Base-by-base conservation (phyloP, 2,113 vertebrate genomes). In the Gymnogyps californianus region DNA sequence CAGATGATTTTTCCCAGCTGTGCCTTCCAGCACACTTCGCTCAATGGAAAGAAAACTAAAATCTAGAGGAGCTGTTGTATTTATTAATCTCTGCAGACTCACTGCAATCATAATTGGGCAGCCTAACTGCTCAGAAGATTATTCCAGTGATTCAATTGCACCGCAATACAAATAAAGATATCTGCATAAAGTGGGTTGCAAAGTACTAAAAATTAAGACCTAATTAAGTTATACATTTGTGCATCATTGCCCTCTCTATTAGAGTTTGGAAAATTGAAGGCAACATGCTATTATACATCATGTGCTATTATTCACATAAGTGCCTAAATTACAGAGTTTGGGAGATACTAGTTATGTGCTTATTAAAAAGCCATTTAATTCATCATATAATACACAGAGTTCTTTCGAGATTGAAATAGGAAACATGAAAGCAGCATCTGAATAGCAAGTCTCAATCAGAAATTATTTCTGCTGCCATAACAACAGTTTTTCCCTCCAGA, bases 321-420 rank as follows among this genome's bases (percentile, higher is more conserved):
- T 93, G 82, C 26, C 87, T 93, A 96, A 96, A 97, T 96, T 95
- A 90, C 75, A 76, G 71, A 88, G 74, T 95, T 92, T 79, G 36
- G 89, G 83, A 96, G 52, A 97, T 64, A 94, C 65, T 65, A 87
- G 81, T 89, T 90, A 93, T 15, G 21, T 17, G 46, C 78, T 82
- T 96, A 89, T 94, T 94, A 96, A 93, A 95, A 96, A 89, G 80
- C 44, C 44, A 89, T 96, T 96, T 91, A 91, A 83, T 96, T 90
- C 84, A 93, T 85, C 83, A 83, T 94, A 89, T 76, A 87, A 89
- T 84, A 90, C n/a, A 82, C 46, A 89, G 83, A 66, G 42, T 49
- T 88, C 67, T 83, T 92, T 87, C 5, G 2, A 76, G 71, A 93
- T 2, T 59, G 57, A 91, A 94, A 86, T 3, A 86, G 83, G 91